Conservation (phyloP, 2,888 invertebrate genomes). For the Xiphydria camelus region DNA sequence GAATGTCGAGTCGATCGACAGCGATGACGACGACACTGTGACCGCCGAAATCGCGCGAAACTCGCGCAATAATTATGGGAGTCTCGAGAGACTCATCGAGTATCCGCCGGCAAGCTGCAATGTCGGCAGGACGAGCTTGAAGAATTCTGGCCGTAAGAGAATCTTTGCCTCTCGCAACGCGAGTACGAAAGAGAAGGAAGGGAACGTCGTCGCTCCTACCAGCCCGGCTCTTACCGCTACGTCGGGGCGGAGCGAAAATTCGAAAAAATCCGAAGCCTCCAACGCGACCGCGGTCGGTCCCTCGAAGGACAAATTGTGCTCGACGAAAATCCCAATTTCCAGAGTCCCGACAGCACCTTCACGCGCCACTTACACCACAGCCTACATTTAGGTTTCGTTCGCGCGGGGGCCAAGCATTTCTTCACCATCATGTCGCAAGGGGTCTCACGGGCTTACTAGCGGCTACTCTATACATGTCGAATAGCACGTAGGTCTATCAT, state of each 20-base stretch:
- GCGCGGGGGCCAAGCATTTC: slow-evolving; percentile 18
- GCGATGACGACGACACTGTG: slow-evolving; percentile 21
- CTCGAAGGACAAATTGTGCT: slow-evolving; percentile 45
- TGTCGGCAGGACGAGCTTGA: slow-evolving; percentile 4
- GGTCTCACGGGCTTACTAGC: slow-evolving; percentile 49
- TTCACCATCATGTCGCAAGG: slow-evolving; percentile 36
- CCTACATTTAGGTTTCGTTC: slow-evolving; percentile 50
- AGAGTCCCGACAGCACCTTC: slow-evolving; percentile 51
- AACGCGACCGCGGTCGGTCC: slow-evolving; percentile 42
- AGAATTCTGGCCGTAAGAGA: not conserved
- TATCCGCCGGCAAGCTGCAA: not conserved
- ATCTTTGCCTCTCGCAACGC: not conserved
- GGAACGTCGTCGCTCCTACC: too few relatives aligned
- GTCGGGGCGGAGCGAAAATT: too few relatives aligned
- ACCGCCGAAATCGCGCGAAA: slow-evolving; percentile 11
- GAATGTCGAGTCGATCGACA: slow-evolving; percentile 2
- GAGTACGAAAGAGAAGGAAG: slow-evolving; percentile 12
- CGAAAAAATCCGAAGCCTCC: slow-evolving; percentile 47
- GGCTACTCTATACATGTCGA: slow-evolving; percentile 48
- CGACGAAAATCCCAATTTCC: slow-evolving; percentile 48
- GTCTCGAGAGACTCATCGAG: not conserved
- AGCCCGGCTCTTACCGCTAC: too few relatives aligned
- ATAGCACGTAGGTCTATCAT: slow-evolving; percentile 52
- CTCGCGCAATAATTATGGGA: not conserved
- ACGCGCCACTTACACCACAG: slow-evolving; percentile 54